phyloP scores from a whole-genome alignment of 2,888 invertebrate species.

The Archaeoteleia sp. region DNA sequence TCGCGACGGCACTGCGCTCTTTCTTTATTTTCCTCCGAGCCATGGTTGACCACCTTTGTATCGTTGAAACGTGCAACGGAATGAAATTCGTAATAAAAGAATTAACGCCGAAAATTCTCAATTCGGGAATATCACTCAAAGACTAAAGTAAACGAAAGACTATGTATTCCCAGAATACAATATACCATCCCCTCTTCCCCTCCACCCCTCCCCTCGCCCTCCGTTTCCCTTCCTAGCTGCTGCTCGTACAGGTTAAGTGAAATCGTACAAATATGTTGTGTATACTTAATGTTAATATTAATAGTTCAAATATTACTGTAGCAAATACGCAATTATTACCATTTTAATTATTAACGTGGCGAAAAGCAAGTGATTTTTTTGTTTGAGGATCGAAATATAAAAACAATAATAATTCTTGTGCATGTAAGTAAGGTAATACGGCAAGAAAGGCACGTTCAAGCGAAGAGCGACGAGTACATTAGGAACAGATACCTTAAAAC shows the following conservation, averaged over 20 bases:
- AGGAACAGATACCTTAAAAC: constrained; percentile 46
- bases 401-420: constrained; percentile 35
- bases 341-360: constrained; percentile 48
- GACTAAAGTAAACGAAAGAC: constrained; percentile 55
- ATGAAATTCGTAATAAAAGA: constrained; percentile 20
- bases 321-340: constrained; percentile 51
- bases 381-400: constrained; percentile 50
- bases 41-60: constrained; percentile 35
- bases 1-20: constrained; percentile 38
- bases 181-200: constrained; percentile 25
- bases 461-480: constrained; percentile 35
- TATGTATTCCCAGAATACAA: constrained; percentile 50
- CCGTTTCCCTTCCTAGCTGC: constrained; percentile 54
- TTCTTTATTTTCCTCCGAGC: constrained; percentile 45
- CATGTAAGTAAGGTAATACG: constrained; percentile 39
- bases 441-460: constrained; percentile 32
- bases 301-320: constrained; percentile 51
- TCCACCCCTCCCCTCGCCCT: constrained; percentile 37
- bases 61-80: constrained; percentile 25
- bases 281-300: constrained; percentile 64
- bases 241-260: constrained; percentile 69
- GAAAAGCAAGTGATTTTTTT: constrained; percentile 54
- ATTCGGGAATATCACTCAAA: constrained; percentile 44
- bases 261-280: constrained; percentile 75
- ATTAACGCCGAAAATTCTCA: constrained; percentile 48